Conservation (phyloP, 2,113 vertebrate genomes). For the Sphaerodactylus townsendi region DNA sequence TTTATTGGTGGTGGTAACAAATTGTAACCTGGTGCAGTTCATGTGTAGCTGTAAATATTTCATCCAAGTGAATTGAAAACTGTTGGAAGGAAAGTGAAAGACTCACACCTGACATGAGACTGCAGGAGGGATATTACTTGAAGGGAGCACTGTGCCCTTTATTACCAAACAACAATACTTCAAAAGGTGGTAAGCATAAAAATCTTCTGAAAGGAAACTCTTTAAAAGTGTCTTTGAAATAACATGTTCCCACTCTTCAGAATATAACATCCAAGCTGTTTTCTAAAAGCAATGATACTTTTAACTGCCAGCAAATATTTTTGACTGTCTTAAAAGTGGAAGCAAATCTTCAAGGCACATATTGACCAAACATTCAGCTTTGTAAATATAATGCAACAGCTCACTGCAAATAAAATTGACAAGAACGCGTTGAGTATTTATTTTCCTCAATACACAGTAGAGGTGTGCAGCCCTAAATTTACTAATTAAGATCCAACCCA, state of each 20-base stretch:
- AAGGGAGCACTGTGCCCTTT: fast-evolving
- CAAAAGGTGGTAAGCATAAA: background rate
- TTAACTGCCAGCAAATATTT: fast-evolving
- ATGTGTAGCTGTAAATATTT: background rate
- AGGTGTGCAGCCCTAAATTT: no score
- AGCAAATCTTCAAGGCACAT: fast-evolving
- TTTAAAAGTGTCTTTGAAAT: fast-evolving
- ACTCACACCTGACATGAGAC: fast-evolving
- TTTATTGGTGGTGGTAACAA: background rate
- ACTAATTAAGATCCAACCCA: no score
- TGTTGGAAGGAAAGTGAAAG: background rate
- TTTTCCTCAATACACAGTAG: no score
- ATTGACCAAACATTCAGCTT: background rate
- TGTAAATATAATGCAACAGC: background rate
- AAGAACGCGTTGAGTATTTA: background rate
- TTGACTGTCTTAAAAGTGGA: background rate
- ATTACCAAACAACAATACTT: background rate
- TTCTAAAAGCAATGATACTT: fast-evolving
- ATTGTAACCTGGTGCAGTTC: background rate
- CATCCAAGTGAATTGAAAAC: background rate
- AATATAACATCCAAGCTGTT: background rate
- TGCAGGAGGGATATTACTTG: background rate
- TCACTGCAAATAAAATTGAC: fast-evolving
- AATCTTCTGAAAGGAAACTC: background rate
- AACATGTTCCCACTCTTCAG: background rate